phyloP scores from a whole-genome alignment of 2,888 invertebrate genomes.

The Eucera pruinosa region DNA sequence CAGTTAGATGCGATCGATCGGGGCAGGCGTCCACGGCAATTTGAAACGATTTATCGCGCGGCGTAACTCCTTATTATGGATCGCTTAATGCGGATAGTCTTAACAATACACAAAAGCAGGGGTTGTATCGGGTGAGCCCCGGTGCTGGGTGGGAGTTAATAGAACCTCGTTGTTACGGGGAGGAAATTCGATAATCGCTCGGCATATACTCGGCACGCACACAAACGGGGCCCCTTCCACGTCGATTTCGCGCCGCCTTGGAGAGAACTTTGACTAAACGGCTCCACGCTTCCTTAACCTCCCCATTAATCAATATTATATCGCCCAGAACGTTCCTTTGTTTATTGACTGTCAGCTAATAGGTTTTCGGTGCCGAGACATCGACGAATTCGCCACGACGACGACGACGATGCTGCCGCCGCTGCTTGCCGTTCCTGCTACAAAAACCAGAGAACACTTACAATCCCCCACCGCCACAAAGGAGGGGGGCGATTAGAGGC shows the following conservation, averaged over 20 bases:
- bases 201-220: conserved; percentile 79
- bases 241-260: conserved; percentile 74
- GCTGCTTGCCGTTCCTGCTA: conserved; percentile 23
- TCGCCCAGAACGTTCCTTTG: conserved; percentile 84
- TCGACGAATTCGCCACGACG: conserved; percentile 65
- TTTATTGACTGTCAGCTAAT: conserved; percentile 84
- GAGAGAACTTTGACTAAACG: conserved; percentile 84
- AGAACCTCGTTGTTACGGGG: conserved; percentile 84
- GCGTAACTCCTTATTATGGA: conserved; percentile 82
- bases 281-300: conserved; percentile 84
- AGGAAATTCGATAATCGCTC: conserved; percentile 85
- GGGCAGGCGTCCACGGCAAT: conserved; percentile 72
- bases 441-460: conserved; percentile 61
- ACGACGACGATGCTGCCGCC: conserved; percentile 27
- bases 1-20: conserved; percentile 36
- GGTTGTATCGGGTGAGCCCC: conserved; percentile 78
- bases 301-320: conserved; percentile 85
- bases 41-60: conserved; percentile 81
- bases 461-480: conserved; percentile 8
- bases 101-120: conserved; percentile 82
- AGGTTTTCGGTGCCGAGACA: conserved; percentile 80
- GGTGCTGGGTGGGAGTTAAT: conserved; percentile 83
- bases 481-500: conserved; percentile 61
- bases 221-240: conserved; percentile 49
- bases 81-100: conserved; percentile 83